These are phyloP conservation scores for Acronicta leporina DNA, from an alignment of 2,888 invertebrate genomes.

Conservation along the genomic window DNA sequence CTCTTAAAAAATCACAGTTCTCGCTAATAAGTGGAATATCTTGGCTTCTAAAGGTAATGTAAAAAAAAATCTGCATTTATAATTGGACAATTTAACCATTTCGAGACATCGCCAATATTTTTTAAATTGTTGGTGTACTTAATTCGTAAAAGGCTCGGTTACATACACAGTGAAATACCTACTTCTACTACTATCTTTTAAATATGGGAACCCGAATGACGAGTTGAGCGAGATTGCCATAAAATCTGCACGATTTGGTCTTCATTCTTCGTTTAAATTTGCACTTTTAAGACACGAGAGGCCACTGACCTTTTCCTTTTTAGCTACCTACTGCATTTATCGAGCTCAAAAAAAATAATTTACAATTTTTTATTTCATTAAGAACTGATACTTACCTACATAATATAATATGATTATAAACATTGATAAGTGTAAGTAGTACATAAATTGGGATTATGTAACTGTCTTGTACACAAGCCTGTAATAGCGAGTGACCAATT, in stretches of 20 bases:
- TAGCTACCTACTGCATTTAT: too few species aligned
- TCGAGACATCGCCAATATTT: slow-evolving; percentile 3
- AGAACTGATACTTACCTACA: too few species aligned
- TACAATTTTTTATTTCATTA: too few species aligned
- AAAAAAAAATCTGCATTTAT: slow-evolving; percentile 8
- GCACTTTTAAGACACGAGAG: too few species aligned
- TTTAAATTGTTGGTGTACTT: not conserved
- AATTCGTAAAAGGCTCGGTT: slow-evolving; percentile 15
- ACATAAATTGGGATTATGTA: too few species aligned
- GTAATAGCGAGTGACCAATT: not conserved
- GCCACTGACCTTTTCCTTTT: too few species aligned
- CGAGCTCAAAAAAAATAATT: too few species aligned
- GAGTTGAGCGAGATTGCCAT: not conserved
- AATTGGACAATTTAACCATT: slow-evolving; percentile 21
- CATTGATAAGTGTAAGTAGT: too few species aligned
- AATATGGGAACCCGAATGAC: not conserved
- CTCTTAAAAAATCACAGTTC: slow-evolving; percentile 7
- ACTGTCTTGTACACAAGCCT: too few species aligned
- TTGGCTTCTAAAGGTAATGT: not conserved
- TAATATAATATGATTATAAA: too few species aligned
- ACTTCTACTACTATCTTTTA: too few species aligned
- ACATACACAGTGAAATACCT: slow-evolving; percentile 8
- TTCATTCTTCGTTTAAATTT: too few species aligned
- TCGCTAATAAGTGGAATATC: slow-evolving; percentile 1
- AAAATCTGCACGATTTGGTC: not conserved